Percentiles rank a stretch among this genome's conserved stretches.
phyloP scores from a whole-genome alignment of 2,797 vertebrate genomes.

The Gymnothorax javanicus region DNA sequence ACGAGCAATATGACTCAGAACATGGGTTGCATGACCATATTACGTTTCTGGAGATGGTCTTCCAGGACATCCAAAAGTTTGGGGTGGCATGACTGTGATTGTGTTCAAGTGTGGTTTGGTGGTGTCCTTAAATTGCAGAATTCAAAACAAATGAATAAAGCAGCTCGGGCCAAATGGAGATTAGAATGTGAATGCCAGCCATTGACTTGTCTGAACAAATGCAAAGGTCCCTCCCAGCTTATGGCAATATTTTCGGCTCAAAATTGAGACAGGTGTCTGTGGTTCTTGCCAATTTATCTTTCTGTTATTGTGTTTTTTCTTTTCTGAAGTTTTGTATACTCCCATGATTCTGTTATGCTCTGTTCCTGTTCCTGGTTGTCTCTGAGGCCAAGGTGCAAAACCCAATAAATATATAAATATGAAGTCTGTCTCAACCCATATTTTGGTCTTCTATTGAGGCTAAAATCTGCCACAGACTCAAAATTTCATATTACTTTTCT shows the following conservation, averaged over 20 bases:
- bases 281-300: neutral
- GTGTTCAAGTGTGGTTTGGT: neutral
- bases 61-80: neutral
- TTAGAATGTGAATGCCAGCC: neutral
- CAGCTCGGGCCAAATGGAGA: neutral
- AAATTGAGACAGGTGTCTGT: neutral
- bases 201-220: neutral
- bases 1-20: neutral
- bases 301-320: neutral
- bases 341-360: neutral
- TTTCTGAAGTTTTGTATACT: neutral
- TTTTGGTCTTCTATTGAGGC: too few species aligned
- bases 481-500: too few species aligned
- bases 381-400: neutral
- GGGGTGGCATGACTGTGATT: neutral
- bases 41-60: too few species aligned
- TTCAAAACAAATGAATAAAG: neutral
- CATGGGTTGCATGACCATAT: neutral
- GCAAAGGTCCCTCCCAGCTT: too few species aligned
- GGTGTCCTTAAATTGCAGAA: neutral
- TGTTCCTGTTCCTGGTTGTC: neutral
- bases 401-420: neutral
- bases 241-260: neutral
- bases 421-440: neutral
- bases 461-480: too few species aligned